A percentile compares a stretch with the other conserved stretches of the same genome.
phyloP scores from a whole-genome alignment of 2,113 vertebrate genomes.

The Oncorhynchus kisutch region DNA sequence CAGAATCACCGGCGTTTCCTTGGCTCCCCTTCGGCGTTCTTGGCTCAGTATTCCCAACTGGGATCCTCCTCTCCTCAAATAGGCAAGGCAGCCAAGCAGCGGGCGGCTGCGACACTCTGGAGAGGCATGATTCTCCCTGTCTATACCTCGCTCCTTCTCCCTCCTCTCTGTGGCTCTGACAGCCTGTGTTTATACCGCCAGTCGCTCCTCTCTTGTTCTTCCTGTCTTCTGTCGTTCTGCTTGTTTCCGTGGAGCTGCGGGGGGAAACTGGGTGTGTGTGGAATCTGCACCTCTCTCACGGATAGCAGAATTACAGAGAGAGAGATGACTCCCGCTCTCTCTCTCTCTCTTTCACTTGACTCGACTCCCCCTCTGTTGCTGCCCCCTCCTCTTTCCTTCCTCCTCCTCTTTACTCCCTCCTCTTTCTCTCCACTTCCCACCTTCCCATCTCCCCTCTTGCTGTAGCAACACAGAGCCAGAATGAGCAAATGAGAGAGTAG shows the following conservation, averaged over 20 bases:
- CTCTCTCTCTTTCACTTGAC: conserved; percentile 33
- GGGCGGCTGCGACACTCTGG: conserved; percentile 33
- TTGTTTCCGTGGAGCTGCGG: conserved; percentile 17
- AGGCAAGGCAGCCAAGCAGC: conserved; percentile 54
- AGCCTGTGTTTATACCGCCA: conserved; percentile 38
- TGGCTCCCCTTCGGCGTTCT: background rate
- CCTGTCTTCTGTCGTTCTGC: background rate
- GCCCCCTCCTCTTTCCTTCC: conserved; percentile 13
- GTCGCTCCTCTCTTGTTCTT: conserved; percentile 14
- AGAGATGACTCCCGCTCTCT: conserved; percentile 61
- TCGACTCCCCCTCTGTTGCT: conserved; percentile 28
- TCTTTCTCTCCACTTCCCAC: conserved; percentile 45
- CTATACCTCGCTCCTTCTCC: conserved; percentile 11
- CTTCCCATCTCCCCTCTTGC: conserved; percentile 56
- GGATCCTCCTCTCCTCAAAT: conserved; percentile 38
- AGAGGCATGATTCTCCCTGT: conserved; percentile 50
- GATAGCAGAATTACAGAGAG: conserved; percentile 31
- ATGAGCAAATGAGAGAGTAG: conserved; percentile 42
- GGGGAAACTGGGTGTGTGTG: conserved; percentile 28
- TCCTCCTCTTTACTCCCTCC: conserved; percentile 25
- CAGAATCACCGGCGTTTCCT: conserved; percentile 26
- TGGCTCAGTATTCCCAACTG: conserved; percentile 44
- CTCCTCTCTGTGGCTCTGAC: conserved; percentile 43
- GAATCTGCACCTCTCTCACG: conserved; percentile 32
- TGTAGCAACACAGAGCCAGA: conserved; percentile 34